A percentile compares a stretch with the other conserved stretches of the same genome.
phyloP scores from a whole-genome alignment of 1,140 invertebrate species.

The Acromyrmex echinatior region DNA sequence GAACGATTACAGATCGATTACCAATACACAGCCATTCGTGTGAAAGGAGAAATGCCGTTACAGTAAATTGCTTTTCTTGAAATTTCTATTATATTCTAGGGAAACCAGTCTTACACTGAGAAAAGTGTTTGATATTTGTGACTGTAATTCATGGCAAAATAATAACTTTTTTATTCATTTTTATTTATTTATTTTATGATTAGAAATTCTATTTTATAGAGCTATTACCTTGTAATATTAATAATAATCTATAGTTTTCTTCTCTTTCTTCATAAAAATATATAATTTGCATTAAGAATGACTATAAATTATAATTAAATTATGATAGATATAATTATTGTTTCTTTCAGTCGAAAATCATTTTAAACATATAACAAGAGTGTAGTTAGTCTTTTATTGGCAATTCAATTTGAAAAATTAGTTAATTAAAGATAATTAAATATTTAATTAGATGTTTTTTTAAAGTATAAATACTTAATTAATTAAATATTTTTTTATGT shows the following conservation, averaged over 20 bases:
- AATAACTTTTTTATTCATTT: too few relatives aligned
- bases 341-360: background rate
- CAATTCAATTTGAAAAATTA: background rate
- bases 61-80: background rate
- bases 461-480: background rate
- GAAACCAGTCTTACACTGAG: background rate
- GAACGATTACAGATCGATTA: background rate
- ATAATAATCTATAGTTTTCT: too few relatives aligned
- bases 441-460: background rate
- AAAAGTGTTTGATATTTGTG: too few relatives aligned
- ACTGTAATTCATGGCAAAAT: too few relatives aligned
- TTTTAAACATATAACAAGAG: background rate
- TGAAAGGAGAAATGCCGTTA: background rate
- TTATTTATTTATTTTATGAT: too few relatives aligned
- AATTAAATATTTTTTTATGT: background rate
- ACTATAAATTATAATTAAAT: too few relatives aligned
- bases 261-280: too few relatives aligned
- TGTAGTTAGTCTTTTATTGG: background rate
- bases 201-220: too few relatives aligned
- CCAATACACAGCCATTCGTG: background rate
- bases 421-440: background rate
- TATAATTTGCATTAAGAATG: too few relatives aligned
- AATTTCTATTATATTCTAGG: constrained; percentile 4
- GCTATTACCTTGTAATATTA: too few relatives aligned
- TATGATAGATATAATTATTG: too few relatives aligned